Conservation (phyloP, 2,888 invertebrate genomes). For the Thereva nobilitata region DNA sequence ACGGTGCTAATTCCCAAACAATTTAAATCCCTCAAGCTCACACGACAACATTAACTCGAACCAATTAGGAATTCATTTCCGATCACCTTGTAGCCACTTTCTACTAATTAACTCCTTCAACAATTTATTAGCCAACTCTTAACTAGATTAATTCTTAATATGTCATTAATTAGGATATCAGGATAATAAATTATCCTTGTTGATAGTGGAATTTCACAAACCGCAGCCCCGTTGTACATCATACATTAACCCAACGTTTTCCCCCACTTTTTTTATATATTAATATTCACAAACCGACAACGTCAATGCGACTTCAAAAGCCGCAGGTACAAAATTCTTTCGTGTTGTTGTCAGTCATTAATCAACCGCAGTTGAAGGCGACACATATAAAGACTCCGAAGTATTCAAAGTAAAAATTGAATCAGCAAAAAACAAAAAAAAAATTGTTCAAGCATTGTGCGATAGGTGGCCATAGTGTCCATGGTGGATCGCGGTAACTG, state of each 20-base stretch:
- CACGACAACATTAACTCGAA: no score
- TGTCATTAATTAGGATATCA: no score
- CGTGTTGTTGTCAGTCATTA: slow-evolving; percentile 26
- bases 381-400: neutral
- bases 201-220: slow-evolving; percentile 6
- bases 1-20: no score
- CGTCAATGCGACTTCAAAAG: neutral
- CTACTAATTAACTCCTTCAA: no score
- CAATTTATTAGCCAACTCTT: no score
- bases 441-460: no score
- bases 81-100: no score
- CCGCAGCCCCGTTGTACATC: neutral
- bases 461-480: neutral
- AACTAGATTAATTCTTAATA: no score
- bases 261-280: neutral
- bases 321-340: slow-evolving; percentile 10
- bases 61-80: no score
- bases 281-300: neutral
- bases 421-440: neutral
- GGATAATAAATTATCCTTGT: no score
- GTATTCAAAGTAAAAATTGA: slow-evolving; percentile 1
- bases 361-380: slow-evolving; percentile 9
- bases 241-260: neutral
- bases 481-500: slow-evolving; percentile 4
- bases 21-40: no score